These are phyloP conservation scores for Volucella inanis DNA, from an alignment of 2,888 invertebrate genomes.

Conservation along the genomic window DNA sequence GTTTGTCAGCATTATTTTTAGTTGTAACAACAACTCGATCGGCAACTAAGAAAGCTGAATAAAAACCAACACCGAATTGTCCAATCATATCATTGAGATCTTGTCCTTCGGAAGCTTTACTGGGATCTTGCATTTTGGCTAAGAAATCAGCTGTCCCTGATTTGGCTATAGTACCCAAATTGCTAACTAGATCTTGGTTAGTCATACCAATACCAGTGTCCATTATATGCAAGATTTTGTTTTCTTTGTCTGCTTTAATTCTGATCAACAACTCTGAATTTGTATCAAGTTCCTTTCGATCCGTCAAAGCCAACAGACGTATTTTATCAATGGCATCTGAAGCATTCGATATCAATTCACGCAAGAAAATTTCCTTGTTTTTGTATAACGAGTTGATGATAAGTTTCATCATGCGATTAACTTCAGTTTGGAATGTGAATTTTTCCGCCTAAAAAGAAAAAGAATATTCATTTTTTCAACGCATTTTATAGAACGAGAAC, in stretches of 20 bases:
- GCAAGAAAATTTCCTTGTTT: slow-evolving; percentile 99
- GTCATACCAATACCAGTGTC: slow-evolving; percentile 99
- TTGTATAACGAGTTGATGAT: slow-evolving; percentile 99
- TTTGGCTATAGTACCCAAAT: slow-evolving; percentile 99
- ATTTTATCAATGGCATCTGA: slow-evolving; percentile 99
- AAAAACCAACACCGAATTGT: slow-evolving; percentile 99
- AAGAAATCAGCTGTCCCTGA: slow-evolving; percentile 98
- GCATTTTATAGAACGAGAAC: no score
- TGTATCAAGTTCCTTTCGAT: slow-evolving; percentile 89
- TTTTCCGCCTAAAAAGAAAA: slow-evolving; percentile 87
- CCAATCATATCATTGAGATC: slow-evolving; percentile 99
- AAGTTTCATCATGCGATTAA: slow-evolving; percentile 99
- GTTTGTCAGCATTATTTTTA: slow-evolving; percentile 96
- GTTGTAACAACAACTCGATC: slow-evolving; percentile 97
- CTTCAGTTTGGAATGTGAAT: slow-evolving; percentile 97
- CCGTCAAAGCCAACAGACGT: slow-evolving; percentile 94
- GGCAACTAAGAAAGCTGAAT: slow-evolving; percentile 98
- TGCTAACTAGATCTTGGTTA: slow-evolving; percentile 94
- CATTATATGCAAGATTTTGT: slow-evolving; percentile 94
- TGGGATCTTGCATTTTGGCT: slow-evolving; percentile 91
- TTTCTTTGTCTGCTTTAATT: slow-evolving; percentile 96
- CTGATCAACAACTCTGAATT: slow-evolving; percentile 93
- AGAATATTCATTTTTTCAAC: not conserved
- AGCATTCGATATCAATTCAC: slow-evolving; percentile 99
- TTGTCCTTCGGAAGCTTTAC: slow-evolving; percentile 84